Evolutionary conservation across 2,888 invertebrate genomes (phyloP).

Genomic region (Magallana nippona): DNA sequence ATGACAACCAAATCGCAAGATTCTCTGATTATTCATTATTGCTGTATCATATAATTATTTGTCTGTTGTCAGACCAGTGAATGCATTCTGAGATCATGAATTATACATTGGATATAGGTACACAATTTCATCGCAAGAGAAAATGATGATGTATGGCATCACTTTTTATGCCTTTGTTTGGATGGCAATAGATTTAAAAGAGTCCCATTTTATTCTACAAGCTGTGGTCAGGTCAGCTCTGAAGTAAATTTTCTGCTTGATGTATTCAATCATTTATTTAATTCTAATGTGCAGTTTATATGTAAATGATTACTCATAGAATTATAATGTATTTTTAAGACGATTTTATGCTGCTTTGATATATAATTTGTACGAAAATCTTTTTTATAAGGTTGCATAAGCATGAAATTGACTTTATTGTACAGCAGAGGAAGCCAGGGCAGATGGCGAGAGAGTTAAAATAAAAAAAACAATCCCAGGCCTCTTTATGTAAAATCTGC

Average conservation of each 20-base stretch:
- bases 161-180: conserved; percentile 10
- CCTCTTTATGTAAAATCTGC: background rate
- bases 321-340: no score
- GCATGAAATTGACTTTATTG: conserved; percentile 12
- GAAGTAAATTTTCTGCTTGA: background rate
- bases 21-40: no score
- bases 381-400: background rate
- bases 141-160: background rate
- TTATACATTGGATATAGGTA: no score
- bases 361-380: background rate
- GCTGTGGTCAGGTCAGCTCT: conserved; percentile 10
- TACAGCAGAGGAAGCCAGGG: background rate
- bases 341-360: no score
- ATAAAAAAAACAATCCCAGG: background rate
- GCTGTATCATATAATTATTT: no score
- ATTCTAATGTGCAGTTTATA: no score
- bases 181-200: background rate
- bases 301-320: no score
- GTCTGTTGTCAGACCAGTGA: no score
- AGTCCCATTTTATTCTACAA: background rate
- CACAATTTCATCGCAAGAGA: background rate
- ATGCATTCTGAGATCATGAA: no score
- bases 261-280: background rate
- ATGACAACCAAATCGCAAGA: no score
- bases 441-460: background rate